phyloP scores from a whole-genome alignment of 2,888 invertebrate genomes.

The Tethea ocularis region DNA sequence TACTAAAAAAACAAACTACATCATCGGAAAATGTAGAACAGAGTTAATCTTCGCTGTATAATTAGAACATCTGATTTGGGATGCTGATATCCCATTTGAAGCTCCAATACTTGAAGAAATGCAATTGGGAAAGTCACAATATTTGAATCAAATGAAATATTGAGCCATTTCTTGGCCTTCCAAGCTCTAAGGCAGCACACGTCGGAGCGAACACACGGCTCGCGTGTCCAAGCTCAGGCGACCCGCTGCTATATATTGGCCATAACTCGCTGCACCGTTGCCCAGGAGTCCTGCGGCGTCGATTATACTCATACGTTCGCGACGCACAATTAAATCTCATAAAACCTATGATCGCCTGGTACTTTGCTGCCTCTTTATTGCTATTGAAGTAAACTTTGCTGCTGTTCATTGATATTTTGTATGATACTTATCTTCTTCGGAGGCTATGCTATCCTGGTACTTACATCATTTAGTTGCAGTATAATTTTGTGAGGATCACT shows the following conservation, averaged over 20 bases:
- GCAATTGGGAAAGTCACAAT: background rate
- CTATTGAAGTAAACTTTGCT: constrained; percentile 14
- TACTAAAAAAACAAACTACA: too few species aligned
- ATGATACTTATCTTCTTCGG: constrained; percentile 6
- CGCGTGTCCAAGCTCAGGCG: constrained; percentile 44
- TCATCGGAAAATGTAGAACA: too few species aligned
- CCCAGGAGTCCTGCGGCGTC: constrained; percentile 58
- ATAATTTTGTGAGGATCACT: background rate
- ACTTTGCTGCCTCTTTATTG: constrained; percentile 40
- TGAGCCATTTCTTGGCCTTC: background rate
- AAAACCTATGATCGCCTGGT: constrained; percentile 56
- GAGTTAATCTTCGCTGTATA: too few species aligned
- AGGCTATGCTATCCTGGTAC: constrained; percentile 8
- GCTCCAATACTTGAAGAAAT: background rate
- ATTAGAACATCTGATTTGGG: background rate
- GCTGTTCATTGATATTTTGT: background rate
- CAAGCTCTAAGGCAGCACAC: constrained; percentile 37
- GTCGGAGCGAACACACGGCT: constrained; percentile 40
- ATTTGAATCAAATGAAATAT: constrained; percentile 8
- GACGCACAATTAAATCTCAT: constrained; percentile 60
- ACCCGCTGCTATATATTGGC: constrained; percentile 51
- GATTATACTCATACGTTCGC: constrained; percentile 52
- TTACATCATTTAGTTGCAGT: background rate
- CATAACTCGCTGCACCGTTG: constrained; percentile 54
- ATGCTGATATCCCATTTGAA: background rate